Evolutionary conservation across 2,113 vertebrate genomes (phyloP).

Genomic region (Tylochromis polylepis): DNA sequence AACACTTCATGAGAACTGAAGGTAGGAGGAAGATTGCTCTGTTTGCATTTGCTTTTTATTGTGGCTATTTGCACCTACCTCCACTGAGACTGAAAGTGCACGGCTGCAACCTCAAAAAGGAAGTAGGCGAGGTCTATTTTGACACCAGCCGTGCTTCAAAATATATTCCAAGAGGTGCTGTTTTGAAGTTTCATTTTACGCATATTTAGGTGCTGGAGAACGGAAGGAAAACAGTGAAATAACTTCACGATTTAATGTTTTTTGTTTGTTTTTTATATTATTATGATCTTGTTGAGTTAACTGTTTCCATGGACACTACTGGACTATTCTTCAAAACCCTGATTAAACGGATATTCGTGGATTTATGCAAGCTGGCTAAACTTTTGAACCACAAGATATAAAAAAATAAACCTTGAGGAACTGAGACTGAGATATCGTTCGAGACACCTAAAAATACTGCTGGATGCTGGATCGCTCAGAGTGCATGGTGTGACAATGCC

Average conservation of each 20-base stretch:
- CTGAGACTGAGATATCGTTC: neutral
- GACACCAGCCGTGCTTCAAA: neutral
- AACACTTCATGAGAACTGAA: constrained; percentile 25
- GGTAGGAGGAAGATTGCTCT: constrained; percentile 2
- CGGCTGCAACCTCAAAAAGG: constrained; percentile 37
- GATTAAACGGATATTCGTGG: neutral
- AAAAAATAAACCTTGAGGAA: neutral
- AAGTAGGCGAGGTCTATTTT: constrained; percentile 53
- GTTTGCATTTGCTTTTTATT: constrained; percentile 58
- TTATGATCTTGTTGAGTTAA: neutral
- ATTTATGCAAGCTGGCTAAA: neutral
- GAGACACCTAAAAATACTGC: neutral
- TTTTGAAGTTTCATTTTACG: neutral
- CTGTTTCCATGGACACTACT: neutral
- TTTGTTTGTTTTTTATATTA: neutral
- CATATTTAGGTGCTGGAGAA: neutral
- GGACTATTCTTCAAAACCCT: neutral
- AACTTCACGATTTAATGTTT: neutral
- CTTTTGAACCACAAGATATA: neutral
- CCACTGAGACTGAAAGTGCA: constrained; percentile 36
- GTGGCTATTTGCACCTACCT: constrained; percentile 58
- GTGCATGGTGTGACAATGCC: constrained; percentile 57
- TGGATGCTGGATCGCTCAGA: neutral
- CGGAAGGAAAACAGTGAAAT: neutral
- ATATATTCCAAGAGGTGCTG: neutral